Conservation (phyloP, 2,888 invertebrate species). For the Flexamia atlantica region DNA sequence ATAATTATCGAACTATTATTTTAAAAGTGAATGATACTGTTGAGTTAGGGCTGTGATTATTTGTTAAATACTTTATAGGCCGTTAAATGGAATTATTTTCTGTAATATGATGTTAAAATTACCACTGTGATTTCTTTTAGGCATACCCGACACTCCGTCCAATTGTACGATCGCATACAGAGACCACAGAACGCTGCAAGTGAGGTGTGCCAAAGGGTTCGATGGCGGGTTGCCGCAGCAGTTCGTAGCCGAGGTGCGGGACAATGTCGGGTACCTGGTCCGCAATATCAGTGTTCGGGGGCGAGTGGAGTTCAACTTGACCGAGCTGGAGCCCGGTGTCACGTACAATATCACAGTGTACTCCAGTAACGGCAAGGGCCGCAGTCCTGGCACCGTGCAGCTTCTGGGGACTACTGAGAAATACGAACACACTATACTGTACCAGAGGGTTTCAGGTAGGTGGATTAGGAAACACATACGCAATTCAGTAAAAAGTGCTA, state of each 20-base stretch:
- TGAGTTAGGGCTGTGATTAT: too few species aligned
- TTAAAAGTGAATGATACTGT: too few species aligned
- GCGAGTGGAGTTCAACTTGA: slow-evolving; percentile 76
- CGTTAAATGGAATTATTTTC: too few species aligned
- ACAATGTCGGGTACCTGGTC: slow-evolving; percentile 71
- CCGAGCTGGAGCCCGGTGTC: slow-evolving; percentile 76
- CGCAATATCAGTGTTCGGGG: slow-evolving; percentile 74
- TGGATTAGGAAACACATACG: too few species aligned
- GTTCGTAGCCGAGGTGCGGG: slow-evolving; percentile 73
- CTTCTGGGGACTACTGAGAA: slow-evolving; percentile 75
- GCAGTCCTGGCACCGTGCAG: slow-evolving; percentile 74
- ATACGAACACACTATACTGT: slow-evolving; percentile 75
- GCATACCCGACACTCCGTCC: slow-evolving; percentile 76
- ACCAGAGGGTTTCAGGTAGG: slow-evolving; percentile 71
- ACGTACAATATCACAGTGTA: slow-evolving; percentile 76
- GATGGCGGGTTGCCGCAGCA: slow-evolving; percentile 77
- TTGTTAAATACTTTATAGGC: too few species aligned
- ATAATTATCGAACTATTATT: too few species aligned
- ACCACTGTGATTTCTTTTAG: slow-evolving; percentile 53
- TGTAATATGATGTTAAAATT: too few species aligned
- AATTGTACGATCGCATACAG: slow-evolving; percentile 76
- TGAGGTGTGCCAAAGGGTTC: slow-evolving; percentile 77
- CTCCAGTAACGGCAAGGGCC: slow-evolving; percentile 79
- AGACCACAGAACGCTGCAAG: slow-evolving; percentile 76
- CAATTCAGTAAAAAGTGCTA: too few species aligned